Evolutionary conservation across 2,888 invertebrate genomes (phyloP).

Genomic region (Chymomyza amoena): DNA sequence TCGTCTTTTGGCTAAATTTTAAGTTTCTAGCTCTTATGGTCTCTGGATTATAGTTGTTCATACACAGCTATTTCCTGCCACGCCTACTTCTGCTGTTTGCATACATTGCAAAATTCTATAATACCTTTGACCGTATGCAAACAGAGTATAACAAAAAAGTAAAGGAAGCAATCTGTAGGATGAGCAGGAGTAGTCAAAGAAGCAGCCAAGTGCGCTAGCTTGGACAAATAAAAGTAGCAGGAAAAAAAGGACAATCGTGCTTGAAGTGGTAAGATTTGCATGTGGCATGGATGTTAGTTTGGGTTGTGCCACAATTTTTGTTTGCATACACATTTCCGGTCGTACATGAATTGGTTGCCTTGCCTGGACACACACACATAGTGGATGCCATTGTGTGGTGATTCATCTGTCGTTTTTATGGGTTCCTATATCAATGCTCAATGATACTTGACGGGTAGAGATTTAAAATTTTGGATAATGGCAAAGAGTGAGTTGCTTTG

Average conservation of each 20-base stretch:
- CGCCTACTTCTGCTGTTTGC: too few species aligned
- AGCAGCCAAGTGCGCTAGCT: slow-evolving; percentile 53
- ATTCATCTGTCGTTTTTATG: slow-evolving; percentile 47
- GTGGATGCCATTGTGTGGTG: not conserved
- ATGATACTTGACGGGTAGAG: slow-evolving; percentile 48
- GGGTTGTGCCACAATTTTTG: slow-evolving; percentile 26
- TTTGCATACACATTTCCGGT: slow-evolving; percentile 23
- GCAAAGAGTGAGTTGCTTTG: slow-evolving; percentile 26
- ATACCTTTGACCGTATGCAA: too few species aligned
- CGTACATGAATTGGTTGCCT: slow-evolving; percentile 38
- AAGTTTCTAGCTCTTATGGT: too few species aligned
- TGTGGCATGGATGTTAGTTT: slow-evolving; percentile 22
- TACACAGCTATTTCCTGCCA: too few species aligned
- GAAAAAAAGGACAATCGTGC: slow-evolving; percentile 47
- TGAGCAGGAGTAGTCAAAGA: slow-evolving; percentile 10
- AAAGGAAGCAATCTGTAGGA: not conserved
- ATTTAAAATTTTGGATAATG: slow-evolving; percentile 61
- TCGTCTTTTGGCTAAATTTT: too few species aligned
- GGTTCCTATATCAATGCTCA: slow-evolving; percentile 46
- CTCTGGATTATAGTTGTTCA: too few species aligned
- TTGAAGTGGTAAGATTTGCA: slow-evolving; percentile 48
- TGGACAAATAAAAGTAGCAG: slow-evolving; percentile 40
- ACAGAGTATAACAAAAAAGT: slow-evolving; percentile 4
- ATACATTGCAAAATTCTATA: too few species aligned
- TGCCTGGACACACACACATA: not conserved